Percentiles rank a stretch among this genome's conserved stretches.
These are phyloP conservation scores for Cinclus mexicanus DNA, from an alignment of 2,113 vertebrate species.

Conservation along the genomic window DNA sequence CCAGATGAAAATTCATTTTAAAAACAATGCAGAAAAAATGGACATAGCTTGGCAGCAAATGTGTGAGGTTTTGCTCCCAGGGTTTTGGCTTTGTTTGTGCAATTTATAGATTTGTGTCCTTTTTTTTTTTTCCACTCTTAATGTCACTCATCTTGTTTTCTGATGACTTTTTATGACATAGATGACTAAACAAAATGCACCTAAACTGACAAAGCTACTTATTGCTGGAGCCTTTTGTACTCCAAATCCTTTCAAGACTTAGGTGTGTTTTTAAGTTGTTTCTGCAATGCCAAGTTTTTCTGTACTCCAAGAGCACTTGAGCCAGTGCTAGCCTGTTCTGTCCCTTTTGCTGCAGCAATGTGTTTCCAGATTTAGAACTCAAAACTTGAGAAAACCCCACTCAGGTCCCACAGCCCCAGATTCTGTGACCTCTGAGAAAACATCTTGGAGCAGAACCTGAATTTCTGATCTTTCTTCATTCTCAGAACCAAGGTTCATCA, in stretches of 20 bases:
- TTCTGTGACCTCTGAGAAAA: not conserved
- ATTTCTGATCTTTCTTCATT: not conserved
- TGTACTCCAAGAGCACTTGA: not conserved
- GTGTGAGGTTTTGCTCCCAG: not conserved
- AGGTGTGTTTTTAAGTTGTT: not conserved
- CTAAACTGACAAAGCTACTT: not conserved
- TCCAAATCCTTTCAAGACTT: not conserved
- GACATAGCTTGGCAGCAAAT: not conserved
- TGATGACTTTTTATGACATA: not conserved
- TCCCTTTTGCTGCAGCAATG: not conserved
- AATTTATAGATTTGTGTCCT: not conserved
- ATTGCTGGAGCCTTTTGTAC: not conserved
- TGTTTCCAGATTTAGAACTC: not conserved
- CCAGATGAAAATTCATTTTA: slow-evolving; percentile 21
- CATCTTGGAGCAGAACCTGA: not conserved
- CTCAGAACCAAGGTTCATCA: not conserved
- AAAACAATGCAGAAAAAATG: not conserved
- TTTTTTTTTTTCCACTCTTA: not conserved
- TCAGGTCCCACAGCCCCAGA: not conserved
- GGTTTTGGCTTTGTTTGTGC: not conserved
- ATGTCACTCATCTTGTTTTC: not conserved
- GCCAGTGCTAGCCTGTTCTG: not conserved
- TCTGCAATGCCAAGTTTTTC: not conserved
- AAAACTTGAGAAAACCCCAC: not conserved
- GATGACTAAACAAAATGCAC: not conserved